A percentile compares a stretch with the other conserved stretches of the same genome.
These are phyloP conservation scores for Sussaba pulchella DNA, from an alignment of 2,888 invertebrate genomes.

Conservation along the genomic window DNA sequence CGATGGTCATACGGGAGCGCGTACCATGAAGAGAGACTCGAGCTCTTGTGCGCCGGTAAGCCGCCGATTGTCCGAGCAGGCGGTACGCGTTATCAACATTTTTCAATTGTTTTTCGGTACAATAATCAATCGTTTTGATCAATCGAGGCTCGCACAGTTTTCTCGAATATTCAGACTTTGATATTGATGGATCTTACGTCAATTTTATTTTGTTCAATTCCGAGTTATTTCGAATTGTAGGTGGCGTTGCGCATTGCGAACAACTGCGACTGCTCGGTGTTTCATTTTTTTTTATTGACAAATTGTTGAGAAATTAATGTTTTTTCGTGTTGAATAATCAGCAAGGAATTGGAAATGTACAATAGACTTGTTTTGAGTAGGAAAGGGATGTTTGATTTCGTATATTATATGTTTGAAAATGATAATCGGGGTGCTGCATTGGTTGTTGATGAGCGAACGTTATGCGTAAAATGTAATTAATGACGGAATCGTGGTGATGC, in stretches of 20 bases:
- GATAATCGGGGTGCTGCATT: conserved; percentile 25
- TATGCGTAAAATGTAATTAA: conserved; percentile 7
- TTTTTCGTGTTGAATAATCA: not conserved
- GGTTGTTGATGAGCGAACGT: conserved; percentile 20
- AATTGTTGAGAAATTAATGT: not conserved
- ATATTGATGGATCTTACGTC: not conserved
- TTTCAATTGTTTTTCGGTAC: conserved; percentile 35
- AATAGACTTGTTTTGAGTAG: not conserved
- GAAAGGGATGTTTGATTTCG: not conserved
- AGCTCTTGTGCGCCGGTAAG: conserved; percentile 58
- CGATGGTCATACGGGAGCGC: conserved; percentile 69
- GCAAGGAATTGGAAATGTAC: conserved; percentile 7
- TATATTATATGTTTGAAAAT: conserved; percentile 6
- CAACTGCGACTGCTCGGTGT: conserved; percentile 52
- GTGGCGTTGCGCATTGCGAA: conserved; percentile 32
- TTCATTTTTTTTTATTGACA: conserved; percentile 6
- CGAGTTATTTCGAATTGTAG: conserved; percentile 28
- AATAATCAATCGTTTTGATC: not conserved
- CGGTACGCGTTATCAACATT: conserved; percentile 58
- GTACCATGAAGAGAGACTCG: conserved; percentile 77
- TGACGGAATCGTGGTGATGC: not conserved
- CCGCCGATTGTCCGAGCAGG: conserved; percentile 55
- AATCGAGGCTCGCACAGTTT: not conserved
- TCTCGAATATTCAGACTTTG: conserved; percentile 40
- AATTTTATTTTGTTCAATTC: not conserved